Base-by-base conservation (phyloP, 2,888 invertebrate genomes). In the Cacoxenus indagator region DNA sequence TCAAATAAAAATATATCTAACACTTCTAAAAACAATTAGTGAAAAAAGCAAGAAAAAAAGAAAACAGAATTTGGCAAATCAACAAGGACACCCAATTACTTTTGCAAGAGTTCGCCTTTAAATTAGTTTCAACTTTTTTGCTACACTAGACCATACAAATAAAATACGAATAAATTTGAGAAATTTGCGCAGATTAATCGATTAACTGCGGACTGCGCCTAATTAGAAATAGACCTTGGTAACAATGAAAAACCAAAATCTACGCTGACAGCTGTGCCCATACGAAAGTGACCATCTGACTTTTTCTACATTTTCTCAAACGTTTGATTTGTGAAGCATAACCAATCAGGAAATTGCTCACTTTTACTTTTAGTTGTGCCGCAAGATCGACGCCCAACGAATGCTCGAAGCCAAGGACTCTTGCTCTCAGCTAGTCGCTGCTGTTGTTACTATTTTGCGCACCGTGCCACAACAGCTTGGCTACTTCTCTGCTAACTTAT, bases 291-390 rank as follows among this genome's bases (percentile, higher is more conserved):
- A 73, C 76, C 81, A 81, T 77, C 81, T 65, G 65, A 65, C 65
- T 24, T 51, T 65, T 48, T 37, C 31, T 29, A 37, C 37, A 37
- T 14, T 51, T 51, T 9, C 2, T 6, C 11, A 29, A 4, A 27
- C 19, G 51, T 71, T 65, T 71, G 70, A 73, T 76, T 81, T 76
- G 27, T 70, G 71, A 71, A 75, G 81, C 83, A 78, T 70, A 81
- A 66, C 82, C 73, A 82, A 82, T 82, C 75, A 67, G 51, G 69
- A 77, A 82, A 82, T 77, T 78, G 74, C 82, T 81, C 77, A 82
- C 81, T 82, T 79, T 82, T 81, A 77, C 79, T 81, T 78, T 78
- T 45, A 57, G n/a, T 65, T 24, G 24, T 19, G 43, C 64, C 17
- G 46, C 46, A 22, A 45, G 37, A 37, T 11, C 14, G 37, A 37